A percentile compares a stretch with the other conserved stretches of the same genome.
Evolutionary conservation across 1,140 invertebrate genomes (phyloP).

Genomic region (Pogonomyrmex barbatus): DNA sequence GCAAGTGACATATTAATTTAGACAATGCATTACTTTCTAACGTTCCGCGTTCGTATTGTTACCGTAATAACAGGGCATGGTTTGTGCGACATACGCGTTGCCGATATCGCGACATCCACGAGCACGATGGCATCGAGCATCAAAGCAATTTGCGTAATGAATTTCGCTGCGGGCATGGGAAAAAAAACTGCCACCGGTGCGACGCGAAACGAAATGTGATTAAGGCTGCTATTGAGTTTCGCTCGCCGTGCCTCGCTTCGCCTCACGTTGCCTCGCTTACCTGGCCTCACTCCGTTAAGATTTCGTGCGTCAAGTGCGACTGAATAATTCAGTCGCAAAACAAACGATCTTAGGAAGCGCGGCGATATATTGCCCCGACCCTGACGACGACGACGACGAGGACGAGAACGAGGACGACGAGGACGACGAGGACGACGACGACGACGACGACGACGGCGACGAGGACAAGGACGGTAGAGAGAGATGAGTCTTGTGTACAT

Average conservation of each 20-base stretch:
- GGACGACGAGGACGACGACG: background rate
- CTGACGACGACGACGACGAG: constrained; percentile 11
- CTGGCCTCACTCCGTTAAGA: constrained; percentile 62
- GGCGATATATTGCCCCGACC: constrained; percentile 66
- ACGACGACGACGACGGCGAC: background rate
- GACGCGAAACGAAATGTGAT: constrained; percentile 53
- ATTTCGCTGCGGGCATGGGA: constrained; percentile 34
- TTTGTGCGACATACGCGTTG: constrained; percentile 4
- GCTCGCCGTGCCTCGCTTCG: background rate
- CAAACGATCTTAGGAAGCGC: constrained; percentile 73
- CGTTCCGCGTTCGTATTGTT: constrained; percentile 25
- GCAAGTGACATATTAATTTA: background rate
- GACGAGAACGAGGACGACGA: background rate
- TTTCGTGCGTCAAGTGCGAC: constrained; percentile 69
- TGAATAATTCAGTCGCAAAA: constrained; percentile 74
- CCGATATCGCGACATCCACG: background rate
- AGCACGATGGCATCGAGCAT: constrained; percentile 34
- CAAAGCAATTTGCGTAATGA: constrained; percentile 60
- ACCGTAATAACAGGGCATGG: constrained; percentile 16
- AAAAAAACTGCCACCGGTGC: constrained; percentile 19
- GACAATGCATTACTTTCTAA: constrained; percentile 18
- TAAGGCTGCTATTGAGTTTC: constrained; percentile 58
- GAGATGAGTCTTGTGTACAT: constrained; percentile 72
- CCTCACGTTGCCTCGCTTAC: constrained; percentile 10
- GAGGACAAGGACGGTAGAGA: constrained; percentile 4